A percentile compares a stretch with the other conserved stretches of the same genome.
Conservation (phyloP, 2,797 vertebrate species). For the Cyprinodon diabolis region DNA sequence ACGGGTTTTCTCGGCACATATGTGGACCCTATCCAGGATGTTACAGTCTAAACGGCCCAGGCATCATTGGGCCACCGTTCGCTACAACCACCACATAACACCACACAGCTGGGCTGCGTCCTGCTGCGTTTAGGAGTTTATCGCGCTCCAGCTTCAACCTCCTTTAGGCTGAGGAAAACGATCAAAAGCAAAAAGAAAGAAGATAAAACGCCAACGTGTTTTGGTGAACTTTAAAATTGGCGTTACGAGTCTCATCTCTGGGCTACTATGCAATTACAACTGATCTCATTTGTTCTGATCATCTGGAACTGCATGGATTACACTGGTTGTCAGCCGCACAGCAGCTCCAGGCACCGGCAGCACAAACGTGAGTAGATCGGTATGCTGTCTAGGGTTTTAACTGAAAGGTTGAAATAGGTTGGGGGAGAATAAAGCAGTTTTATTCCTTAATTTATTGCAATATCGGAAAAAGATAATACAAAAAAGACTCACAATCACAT, state of each 20-base stretch:
- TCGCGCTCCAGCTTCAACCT: constrained; percentile 42
- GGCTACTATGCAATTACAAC: constrained; percentile 99
- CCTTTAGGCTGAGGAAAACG: constrained; percentile 51
- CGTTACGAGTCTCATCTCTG: constrained; percentile 85
- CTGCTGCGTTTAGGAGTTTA: constrained; percentile 74
- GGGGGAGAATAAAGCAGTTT: not conserved
- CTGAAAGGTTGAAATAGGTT: not conserved
- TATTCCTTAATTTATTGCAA: not conserved
- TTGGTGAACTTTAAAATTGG: constrained; percentile 81
- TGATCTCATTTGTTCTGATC: constrained; percentile 97
- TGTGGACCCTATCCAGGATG: constrained; percentile 82
- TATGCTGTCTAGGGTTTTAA: constrained; percentile 12
- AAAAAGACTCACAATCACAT: not conserved
- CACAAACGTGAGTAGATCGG: constrained; percentile 91
- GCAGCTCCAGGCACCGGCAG: constrained; percentile 92
- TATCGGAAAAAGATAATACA: too few species aligned
- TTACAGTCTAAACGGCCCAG: constrained; percentile 82
- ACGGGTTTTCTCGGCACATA: constrained; percentile 68
- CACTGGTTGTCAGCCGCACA: constrained; percentile 94
- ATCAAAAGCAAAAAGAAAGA: constrained; percentile 22
- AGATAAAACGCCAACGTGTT: constrained; percentile 28
- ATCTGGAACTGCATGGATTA: constrained; percentile 99
- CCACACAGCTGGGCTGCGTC: constrained; percentile 75
- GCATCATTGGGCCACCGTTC: constrained; percentile 81
- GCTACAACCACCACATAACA: constrained; percentile 70